Percentiles rank a stretch among this genome's conserved stretches.
phyloP scores from a whole-genome alignment of 2,797 vertebrate genomes.

The Agapornis canus region DNA sequence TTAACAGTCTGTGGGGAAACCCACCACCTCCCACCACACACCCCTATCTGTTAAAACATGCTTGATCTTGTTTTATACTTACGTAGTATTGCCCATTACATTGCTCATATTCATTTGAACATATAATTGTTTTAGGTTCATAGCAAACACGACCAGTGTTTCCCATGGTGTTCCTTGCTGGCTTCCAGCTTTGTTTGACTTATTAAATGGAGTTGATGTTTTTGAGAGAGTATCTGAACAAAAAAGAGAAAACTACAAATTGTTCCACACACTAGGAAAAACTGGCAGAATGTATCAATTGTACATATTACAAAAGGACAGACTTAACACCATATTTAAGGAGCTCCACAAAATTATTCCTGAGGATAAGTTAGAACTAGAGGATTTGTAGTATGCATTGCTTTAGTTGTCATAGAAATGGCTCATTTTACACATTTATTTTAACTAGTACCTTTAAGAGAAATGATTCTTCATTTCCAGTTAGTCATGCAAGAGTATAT shows the following conservation, averaged over 20 bases:
- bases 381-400: not conserved
- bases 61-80: conserved; percentile 56
- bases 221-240: conserved; percentile 89
- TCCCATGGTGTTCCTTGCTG: conserved; percentile 96
- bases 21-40: not conserved
- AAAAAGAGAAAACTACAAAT: not conserved
- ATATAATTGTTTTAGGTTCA: conserved; percentile 95
- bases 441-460: not conserved
- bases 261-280: not conserved
- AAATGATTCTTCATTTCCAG: not conserved
- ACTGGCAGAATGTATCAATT: not conserved
- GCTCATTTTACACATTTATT: not conserved
- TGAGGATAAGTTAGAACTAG: not conserved
- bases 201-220: conserved; percentile 91
- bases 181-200: conserved; percentile 88
- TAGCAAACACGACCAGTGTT: conserved; percentile 96
- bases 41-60: not conserved
- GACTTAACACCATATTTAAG: not conserved
- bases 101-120: conserved; percentile 99
- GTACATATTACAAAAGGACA: not conserved
- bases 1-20: not conserved
- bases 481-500: not conserved
- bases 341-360: not conserved
- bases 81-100: conserved; percentile 99
- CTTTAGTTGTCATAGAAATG: not conserved